Conservation (phyloP, 2,113 vertebrate genomes). For the Emydocephalus ijimae region DNA sequence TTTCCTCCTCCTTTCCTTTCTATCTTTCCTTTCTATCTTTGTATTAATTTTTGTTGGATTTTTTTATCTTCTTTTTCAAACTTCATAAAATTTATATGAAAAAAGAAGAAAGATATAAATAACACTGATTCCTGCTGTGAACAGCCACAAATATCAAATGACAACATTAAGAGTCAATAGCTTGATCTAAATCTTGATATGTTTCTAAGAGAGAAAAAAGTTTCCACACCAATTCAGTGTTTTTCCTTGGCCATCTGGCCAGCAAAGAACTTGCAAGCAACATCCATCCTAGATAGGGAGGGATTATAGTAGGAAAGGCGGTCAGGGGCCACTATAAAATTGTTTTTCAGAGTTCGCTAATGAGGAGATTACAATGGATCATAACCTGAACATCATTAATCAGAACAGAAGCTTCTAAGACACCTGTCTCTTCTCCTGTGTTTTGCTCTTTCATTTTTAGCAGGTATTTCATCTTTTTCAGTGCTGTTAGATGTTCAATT, state of each 20-base stretch:
- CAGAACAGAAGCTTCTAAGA: constrained; percentile 28
- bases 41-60: background rate
- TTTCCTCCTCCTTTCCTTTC: background rate
- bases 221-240: background rate
- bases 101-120: background rate
- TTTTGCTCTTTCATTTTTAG: constrained; percentile 15
- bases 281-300: constrained; percentile 39
- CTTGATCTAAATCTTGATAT: background rate
- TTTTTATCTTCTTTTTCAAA: background rate
- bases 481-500: background rate
- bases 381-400: constrained; percentile 43
- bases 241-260: background rate
- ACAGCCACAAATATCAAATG: background rate
- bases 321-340: constrained; percentile 50
- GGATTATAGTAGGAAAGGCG: constrained; percentile 15
- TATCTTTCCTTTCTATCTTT: background rate
- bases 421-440: constrained; percentile 16
- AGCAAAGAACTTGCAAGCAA: constrained; percentile 14
- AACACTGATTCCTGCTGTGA: background rate
- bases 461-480: constrained; percentile 7
- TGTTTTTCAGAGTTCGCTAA: constrained; percentile 52
- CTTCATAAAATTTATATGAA: background rate
- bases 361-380: constrained; percentile 45
- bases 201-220: background rate
- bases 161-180: background rate